phyloP scores from a whole-genome alignment of 2,888 invertebrate genomes.

The Adelognathus sp. region DNA sequence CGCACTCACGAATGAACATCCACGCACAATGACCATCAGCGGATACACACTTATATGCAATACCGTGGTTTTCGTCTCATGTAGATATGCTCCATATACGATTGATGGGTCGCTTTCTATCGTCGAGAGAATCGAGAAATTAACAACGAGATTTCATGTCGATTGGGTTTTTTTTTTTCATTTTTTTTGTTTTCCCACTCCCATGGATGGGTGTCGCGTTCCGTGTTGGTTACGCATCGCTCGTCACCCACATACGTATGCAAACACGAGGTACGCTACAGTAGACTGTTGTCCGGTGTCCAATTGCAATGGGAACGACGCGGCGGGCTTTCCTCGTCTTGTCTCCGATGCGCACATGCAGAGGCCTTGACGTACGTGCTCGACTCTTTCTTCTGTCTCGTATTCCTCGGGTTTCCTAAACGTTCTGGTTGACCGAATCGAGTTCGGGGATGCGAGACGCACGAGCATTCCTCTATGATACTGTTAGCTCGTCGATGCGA shows the following conservation, averaged over 20 bases:
- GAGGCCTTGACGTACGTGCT: neutral
- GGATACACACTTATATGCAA: neutral
- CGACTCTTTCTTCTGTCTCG: conserved; percentile 27
- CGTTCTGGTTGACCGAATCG: neutral
- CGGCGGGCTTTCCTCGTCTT: conserved; percentile 46
- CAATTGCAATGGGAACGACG: conserved; percentile 71
- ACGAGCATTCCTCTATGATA: neutral
- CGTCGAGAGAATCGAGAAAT: conserved; percentile 47
- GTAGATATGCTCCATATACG: conserved; percentile 52
- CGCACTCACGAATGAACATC: neutral
- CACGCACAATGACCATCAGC: neutral
- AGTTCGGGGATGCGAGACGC: conserved; percentile 26
- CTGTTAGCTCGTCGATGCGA: neutral
- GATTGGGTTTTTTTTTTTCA: conserved; percentile 16
- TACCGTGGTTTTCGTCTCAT: neutral
- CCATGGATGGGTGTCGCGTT: conserved; percentile 61
- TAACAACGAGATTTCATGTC: conserved; percentile 49
- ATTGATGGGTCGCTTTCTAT: conserved; percentile 25
- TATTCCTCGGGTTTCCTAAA: conserved; percentile 29
- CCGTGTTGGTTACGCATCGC: conserved; percentile 50
- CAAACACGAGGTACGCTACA: conserved; percentile 29
- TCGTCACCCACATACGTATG: conserved; percentile 36
- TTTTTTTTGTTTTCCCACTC: conserved; percentile 48
- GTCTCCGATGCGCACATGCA: neutral
- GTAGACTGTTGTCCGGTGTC: conserved; percentile 62